A percentile compares a stretch with the other conserved stretches of the same genome.
phyloP scores from a whole-genome alignment of 2,797 vertebrate species.

The Pseudochromis fuscus region DNA sequence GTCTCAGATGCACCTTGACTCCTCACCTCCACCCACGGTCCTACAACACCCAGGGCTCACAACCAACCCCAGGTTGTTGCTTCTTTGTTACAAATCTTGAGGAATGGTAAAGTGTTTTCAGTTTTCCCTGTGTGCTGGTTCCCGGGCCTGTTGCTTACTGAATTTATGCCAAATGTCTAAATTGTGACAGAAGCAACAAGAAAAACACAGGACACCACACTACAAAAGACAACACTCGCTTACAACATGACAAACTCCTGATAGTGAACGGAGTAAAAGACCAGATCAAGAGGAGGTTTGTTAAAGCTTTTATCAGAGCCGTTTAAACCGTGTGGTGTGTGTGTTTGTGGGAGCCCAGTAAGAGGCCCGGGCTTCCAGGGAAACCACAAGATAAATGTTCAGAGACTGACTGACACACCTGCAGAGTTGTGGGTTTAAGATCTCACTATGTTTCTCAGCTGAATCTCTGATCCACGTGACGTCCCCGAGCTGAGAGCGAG shows the following conservation, averaged over 20 bases:
- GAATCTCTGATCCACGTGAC: background rate
- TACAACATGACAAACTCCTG: conserved; percentile 1
- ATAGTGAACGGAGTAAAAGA: conserved; percentile 20
- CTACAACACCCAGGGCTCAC: conserved; percentile 1
- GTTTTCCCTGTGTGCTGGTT: conserved; percentile 4
- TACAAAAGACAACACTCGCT: background rate
- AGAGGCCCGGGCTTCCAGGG: conserved; percentile 6
- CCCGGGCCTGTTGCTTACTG: background rate
- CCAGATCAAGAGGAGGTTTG: conserved; percentile 25
- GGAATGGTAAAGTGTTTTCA: background rate
- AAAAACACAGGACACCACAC: background rate
- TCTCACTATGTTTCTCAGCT: conserved; percentile 33
- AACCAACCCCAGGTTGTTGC: conserved; percentile 10
- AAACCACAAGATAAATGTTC: conserved; percentile 46
- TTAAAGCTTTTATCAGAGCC: conserved; percentile 23
- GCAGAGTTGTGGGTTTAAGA: conserved; percentile 30
- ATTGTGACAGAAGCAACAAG: background rate
- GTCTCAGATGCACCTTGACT: conserved; percentile 8
- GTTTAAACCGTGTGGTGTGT: conserved; percentile 25
- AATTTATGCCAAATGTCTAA: background rate
- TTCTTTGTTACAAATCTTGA: conserved; percentile 11
- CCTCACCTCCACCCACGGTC: conserved; percentile 3
- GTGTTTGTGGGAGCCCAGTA: conserved; percentile 12
- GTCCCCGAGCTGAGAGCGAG: conserved; percentile 15
- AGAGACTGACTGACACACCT: conserved; percentile 44